Conservation (phyloP, 2,888 invertebrate genomes). For the Incurvaria masculella region DNA sequence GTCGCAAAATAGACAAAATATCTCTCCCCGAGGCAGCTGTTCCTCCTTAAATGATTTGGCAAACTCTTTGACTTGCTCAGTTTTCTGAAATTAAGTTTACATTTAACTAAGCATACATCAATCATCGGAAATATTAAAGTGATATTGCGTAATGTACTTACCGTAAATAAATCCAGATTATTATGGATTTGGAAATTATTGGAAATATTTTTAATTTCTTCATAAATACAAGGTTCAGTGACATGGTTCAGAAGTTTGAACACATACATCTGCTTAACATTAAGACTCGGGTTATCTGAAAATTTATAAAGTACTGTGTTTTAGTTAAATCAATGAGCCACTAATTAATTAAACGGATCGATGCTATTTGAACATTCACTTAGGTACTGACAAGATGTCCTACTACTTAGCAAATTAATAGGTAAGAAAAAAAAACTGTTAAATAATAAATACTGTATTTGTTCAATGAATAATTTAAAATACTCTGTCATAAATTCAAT, state of each 20-base stretch:
- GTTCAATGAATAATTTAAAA: conserved; percentile 2
- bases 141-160: neutral
- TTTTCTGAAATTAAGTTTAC: conserved; percentile 22
- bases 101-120: no score
- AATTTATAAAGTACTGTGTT: neutral
- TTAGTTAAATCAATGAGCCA: conserved; percentile 14
- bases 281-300: conserved; percentile 3
- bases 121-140: no score
- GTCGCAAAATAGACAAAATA: conserved; percentile 45
- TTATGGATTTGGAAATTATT: conserved; percentile 3
- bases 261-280: conserved; percentile 1
- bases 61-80: conserved; percentile 39
- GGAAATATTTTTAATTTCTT: conserved; percentile 1
- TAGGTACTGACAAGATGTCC: conserved; percentile 7
- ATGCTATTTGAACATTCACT: conserved; percentile 1
- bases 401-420: conserved; percentile 10
- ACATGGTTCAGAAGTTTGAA: conserved; percentile 1
- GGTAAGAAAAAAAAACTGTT: conserved; percentile 8
- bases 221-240: neutral
- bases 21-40: conserved; percentile 41
- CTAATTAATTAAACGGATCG: conserved; percentile 11
- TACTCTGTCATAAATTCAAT: neutral
- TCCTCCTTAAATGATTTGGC: conserved; percentile 34
- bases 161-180: conserved; percentile 3
- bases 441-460: conserved; percentile 8